Evolutionary conservation across 1,140 invertebrate genomes (phyloP), one percentile per base, ranked within the genome.

Genomic region (Brevipalpus yothersi): DNA sequence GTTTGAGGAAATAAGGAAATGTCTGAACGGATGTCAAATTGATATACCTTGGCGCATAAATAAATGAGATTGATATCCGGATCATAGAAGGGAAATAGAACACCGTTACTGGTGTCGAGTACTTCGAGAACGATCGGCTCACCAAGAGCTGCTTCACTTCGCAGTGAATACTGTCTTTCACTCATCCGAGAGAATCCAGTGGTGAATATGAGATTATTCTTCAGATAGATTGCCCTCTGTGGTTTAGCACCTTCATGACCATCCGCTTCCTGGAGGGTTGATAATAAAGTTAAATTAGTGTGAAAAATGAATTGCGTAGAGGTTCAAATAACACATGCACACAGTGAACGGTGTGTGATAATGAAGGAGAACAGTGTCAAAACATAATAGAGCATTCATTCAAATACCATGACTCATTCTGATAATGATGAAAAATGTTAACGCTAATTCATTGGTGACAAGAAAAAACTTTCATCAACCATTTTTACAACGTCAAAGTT

Each of bases 41-140:
- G 31, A 31, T 31, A 31, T 62, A 66, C 92, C 77, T 97, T 97
- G 62, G 92, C 94, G 72, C 89, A 93, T 5, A 98, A 74, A 72
- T 84, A 98, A 62, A 97, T 81, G 67, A 98, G 75, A 76, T 90
- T 93, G 51, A 88, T 92, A 73, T 99, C 94, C 49, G 89, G 81
- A 77, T 99, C 94, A 73, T 96, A 98, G 17, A 94, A 78, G 41
- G 94, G 94, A 72, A 95, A 90, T 80, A 99, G 86, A 43, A 97
- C 88, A 63, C 93, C 93, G 73, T 96, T 97, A 63, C 86, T 90
- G 39, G 87, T 92, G 72, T 98, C 94, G 65, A 98, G 76, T 74
- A 91, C 88, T 58, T 94, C 89, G 76, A 91, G 88, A 11, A 90
- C 82, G 66, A 97, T 87, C 2, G 92, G 89, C 68, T 90, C 86